phyloP scores from a whole-genome alignment of 2,888 invertebrate genomes.

The Alviniconcha strummeri region DNA sequence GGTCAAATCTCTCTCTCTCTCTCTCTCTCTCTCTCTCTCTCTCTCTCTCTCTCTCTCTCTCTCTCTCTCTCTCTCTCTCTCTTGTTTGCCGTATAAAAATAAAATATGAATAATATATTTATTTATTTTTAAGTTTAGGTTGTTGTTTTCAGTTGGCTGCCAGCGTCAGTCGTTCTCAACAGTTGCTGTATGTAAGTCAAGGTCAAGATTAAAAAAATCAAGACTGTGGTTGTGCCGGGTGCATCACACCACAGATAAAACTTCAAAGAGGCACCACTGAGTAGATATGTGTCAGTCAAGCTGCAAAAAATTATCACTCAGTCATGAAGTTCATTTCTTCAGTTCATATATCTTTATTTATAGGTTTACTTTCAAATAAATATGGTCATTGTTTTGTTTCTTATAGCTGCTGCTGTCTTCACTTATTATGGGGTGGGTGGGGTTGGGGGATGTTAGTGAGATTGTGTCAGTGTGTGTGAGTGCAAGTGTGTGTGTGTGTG shows the following conservation, averaged over 20 bases:
- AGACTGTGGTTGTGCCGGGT: neutral
- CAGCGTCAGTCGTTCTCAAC: neutral
- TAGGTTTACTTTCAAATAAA: neutral
- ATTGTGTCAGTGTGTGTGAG: neutral
- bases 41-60: neutral
- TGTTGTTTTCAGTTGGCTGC: neutral
- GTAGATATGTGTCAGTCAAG: no score
- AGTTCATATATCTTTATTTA: neutral
- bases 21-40: no score
- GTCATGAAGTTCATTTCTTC: neutral
- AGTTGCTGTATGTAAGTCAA: neutral
- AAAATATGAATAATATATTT: neutral
- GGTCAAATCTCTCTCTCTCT: no score
- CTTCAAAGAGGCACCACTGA: no score
- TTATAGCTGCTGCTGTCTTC: neutral
- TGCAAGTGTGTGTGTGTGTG: constrained; percentile 8
- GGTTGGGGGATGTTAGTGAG: no score
- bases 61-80: neutral
- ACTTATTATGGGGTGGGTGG: no score
- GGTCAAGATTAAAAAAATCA: neutral
- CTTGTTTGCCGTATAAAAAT: neutral
- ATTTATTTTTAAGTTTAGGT: neutral
- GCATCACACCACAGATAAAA: no score
- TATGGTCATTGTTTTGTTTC: neutral
- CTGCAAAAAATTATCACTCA: neutral